Base-by-base conservation (phyloP, 2,888 invertebrate genomes). In the Stenolophus ochropezus region DNA sequence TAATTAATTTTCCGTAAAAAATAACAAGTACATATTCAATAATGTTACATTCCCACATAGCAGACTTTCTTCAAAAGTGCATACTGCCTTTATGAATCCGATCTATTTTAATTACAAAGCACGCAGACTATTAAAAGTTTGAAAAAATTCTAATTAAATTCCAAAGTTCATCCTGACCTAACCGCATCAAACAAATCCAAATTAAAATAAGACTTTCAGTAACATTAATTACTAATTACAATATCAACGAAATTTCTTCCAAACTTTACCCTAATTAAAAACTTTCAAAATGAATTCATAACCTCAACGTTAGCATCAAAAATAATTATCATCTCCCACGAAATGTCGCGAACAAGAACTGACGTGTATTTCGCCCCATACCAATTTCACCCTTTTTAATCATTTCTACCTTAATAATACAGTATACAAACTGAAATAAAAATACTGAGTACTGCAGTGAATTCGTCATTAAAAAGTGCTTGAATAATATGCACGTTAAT, bases 161-260 rank as follows among this genome's bases (percentile, higher is more conserved):
- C 25, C 61, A 61, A 61, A 25, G 21, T 61, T 61, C 25, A 61
- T 61, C n/a, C 21, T 25, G 11, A 61, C 25, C 14, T 25, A 21
- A 25, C 61, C 61, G 14, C 61, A 25, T 61, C 61, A 61, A 61
- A 61, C 61, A 61, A 61, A 61, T 61, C 61, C 25, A 61, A 23
- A 61, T 61, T 61, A 61, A 61, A 61, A 61, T 61, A n/a, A n/a
- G 25, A 23, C 23, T 23, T 25, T 21, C 25, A 61, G 33, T 42
- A 61, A 61, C n/a, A 61, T 6, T n/a, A 61, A 61, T 21, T n/a
- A 61, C 23, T 27, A 61, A 61, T 61, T 61, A 61, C 25, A 61
- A 61, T 23, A 61, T 61, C 21, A 61, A 4, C 21, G 21, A 61
- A 61, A 61, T 61, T 61, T 61, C 61, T n/a, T 25, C 21, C 61